Base-by-base conservation (phyloP, 2,797 vertebrate species). In the Catostomus latipinnis region DNA sequence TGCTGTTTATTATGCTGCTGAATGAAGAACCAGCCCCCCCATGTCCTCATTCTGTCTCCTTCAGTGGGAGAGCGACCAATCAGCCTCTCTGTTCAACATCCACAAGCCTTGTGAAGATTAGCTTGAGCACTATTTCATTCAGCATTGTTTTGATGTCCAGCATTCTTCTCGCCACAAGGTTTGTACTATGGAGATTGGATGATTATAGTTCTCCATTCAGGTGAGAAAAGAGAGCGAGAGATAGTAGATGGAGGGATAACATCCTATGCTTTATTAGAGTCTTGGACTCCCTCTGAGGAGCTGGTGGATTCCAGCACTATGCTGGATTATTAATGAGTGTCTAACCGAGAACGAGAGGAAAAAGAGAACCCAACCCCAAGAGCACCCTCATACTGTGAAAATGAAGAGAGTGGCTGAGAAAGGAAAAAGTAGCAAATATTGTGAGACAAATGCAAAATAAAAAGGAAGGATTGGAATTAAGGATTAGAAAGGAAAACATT, bases 241-340 rank as follows among this genome's bases (percentile, higher is more conserved):
- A 66, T 46, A 48, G 50, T 61, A 18, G 18, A 54, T 11, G 58
- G 56, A 46, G 48, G 49, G 58, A 43, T 45, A 52, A 61, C 66
- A 52, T 48, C 13, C 65, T 12, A 4, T 11, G 18, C 66, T 62
- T 70, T 56, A 71, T n/a, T 18, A 57, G 76, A 66, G 61, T 62
- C 34, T 13, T 57, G 22, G 12, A 43, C 49, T n/a, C 48, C 68
- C 79, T 77, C 60, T 9, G 34, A 63, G 80, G 72, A 76, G 68
- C 67, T 52, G 46, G 69, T 72, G 68, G 67, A 78, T 79, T 82
- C 75, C 82, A 66, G 62, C 69, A 82, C 57, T 71, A 46, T n/a
- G 49, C 48, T 85, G 82, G 61, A 81, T 86, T 77, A 85, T 86
- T 84, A 84, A 88, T 82, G 78, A 80, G 76, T 70, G 46, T 82